Evolutionary conservation across 2,113 vertebrate genomes (phyloP).

Genomic region (Passer domesticus): DNA sequence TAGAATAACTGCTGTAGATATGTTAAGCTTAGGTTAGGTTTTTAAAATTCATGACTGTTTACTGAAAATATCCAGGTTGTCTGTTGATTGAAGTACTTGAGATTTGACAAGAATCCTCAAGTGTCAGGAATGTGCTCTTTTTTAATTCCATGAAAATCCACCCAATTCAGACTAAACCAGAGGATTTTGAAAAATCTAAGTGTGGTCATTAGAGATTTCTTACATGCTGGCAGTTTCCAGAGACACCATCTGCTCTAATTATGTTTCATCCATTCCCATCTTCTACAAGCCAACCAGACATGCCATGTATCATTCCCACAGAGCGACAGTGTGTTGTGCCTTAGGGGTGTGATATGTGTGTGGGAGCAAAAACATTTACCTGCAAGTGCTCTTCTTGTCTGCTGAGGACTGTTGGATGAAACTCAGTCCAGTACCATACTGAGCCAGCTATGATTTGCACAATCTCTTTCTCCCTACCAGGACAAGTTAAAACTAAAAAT

Average conservation of each 20-base stretch:
- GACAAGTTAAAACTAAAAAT: neutral
- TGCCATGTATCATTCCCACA: neutral
- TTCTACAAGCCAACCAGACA: conserved; percentile 8
- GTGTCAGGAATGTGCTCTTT: neutral
- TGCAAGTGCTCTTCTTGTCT: neutral
- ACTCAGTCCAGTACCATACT: neutral
- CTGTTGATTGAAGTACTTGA: neutral
- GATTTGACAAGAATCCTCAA: neutral
- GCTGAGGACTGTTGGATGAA: neutral
- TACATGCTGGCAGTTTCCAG: neutral
- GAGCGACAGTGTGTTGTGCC: neutral
- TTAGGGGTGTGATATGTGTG: neutral
- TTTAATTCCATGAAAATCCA: neutral
- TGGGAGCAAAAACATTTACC: neutral
- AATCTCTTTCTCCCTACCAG: neutral
- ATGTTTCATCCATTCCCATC: neutral
- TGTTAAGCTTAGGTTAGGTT: neutral
- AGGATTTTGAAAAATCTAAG: conserved; percentile 1
- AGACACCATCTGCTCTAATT: conserved; percentile 41
- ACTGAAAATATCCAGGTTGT: neutral
- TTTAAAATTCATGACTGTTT: neutral
- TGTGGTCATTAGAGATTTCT: neutral
- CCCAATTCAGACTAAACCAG: neutral
- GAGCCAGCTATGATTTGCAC: neutral
- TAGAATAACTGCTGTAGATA: neutral